Conservation (phyloP, 2,113 vertebrate genomes). For the Myodes glareolus region DNA sequence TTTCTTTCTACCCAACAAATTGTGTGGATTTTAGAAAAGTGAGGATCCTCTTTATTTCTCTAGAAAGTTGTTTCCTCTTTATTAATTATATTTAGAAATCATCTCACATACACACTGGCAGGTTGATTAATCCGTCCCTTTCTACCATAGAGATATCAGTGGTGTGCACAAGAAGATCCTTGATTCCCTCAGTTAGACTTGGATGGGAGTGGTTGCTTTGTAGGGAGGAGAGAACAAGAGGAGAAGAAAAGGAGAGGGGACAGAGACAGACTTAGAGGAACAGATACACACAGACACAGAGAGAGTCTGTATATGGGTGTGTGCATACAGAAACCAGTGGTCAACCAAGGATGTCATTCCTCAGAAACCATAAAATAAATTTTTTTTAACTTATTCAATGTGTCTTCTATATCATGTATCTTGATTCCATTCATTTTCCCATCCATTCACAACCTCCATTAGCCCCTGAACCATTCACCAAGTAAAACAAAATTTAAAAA, state of each 20-base stretch:
- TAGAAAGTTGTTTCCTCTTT: neutral
- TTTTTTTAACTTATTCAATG: too few species aligned
- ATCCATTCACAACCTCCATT: too few species aligned
- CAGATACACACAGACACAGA: neutral
- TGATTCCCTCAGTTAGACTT: neutral
- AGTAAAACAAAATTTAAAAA: too few species aligned
- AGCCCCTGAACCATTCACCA: too few species aligned
- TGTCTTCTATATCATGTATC: too few species aligned
- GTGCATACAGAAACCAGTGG: neutral
- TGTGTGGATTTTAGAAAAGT: neutral
- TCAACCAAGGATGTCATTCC: neutral
- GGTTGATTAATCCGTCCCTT: neutral
- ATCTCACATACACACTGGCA: neutral
- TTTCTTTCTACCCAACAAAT: neutral
- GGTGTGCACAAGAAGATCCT: neutral
- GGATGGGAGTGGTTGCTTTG: neutral
- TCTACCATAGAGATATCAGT: too few species aligned
- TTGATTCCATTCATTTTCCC: too few species aligned
- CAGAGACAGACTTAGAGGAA: neutral
- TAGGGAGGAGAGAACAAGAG: neutral
- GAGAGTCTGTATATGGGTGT: neutral
- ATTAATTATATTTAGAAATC: neutral
- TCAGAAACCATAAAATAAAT: neutral
- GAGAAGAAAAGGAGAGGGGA: neutral
- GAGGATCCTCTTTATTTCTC: neutral